Percentiles rank a stretch among this genome's conserved stretches.
Conservation (phyloP, 2,888 invertebrate genomes). For the Hypsopygia costalis region DNA sequence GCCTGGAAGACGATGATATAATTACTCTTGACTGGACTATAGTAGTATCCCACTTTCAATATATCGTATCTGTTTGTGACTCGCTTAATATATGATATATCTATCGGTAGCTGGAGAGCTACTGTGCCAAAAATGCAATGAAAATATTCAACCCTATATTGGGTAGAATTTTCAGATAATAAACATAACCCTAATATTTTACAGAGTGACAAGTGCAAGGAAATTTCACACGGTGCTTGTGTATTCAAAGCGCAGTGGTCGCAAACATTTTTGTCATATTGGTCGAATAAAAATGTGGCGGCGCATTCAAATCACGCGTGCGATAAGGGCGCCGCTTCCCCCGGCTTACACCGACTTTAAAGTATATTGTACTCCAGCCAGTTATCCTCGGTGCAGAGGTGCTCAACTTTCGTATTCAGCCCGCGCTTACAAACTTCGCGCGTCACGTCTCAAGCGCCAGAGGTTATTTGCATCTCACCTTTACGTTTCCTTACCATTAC, state of each 20-base stretch:
- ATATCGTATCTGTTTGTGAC: too few species aligned
- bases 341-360: conserved; percentile 57
- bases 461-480: conserved; percentile 68
- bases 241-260: conserved; percentile 60
- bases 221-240: conserved; percentile 38
- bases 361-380: conserved; percentile 59
- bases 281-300: conserved; percentile 52
- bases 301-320: conserved; percentile 60
- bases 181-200: conserved; percentile 1
- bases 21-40: too few species aligned
- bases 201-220: conserved; percentile 18
- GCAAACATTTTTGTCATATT: conserved; percentile 65
- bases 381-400: conserved; percentile 41
- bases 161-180: neutral
- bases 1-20: too few species aligned
- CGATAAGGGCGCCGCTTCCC: conserved; percentile 60
- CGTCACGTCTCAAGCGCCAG: conserved; percentile 54
- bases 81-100: too few species aligned
- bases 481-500: conserved; percentile 52
- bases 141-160: too few species aligned
- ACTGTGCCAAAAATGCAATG: too few species aligned
- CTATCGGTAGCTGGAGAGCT: too few species aligned
- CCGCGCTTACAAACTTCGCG: conserved; percentile 52
- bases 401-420: conserved; percentile 55
- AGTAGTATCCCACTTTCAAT: too few species aligned